Conservation (phyloP, 64 coral and sea anemone species). For the Acropora tenuis region DNA sequence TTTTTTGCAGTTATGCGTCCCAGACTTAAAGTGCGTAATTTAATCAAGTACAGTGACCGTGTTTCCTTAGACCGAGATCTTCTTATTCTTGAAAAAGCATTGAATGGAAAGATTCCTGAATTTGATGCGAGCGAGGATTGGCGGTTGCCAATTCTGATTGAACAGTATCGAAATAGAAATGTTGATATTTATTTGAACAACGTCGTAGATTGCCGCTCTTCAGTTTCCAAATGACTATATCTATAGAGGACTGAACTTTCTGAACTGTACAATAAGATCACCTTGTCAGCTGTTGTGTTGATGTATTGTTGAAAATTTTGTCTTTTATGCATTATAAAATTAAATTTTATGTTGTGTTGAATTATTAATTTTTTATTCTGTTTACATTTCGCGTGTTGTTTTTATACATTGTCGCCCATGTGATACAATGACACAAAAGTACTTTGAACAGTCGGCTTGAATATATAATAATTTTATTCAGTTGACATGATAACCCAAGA, state of each 20-base stretch:
- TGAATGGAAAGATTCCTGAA: constrained; percentile 68
- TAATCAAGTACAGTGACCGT: constrained; percentile 64
- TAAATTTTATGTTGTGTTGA: not conserved
- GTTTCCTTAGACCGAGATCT: constrained; percentile 54
- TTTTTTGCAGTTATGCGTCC: constrained; percentile 72
- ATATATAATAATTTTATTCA: not conserved
- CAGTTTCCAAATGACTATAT: not conserved
- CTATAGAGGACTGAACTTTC: too few relatives aligned
- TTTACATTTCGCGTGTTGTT: not conserved
- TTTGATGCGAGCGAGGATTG: constrained; percentile 66
- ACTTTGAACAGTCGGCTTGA: not conserved
- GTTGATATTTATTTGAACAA: constrained; percentile 22
- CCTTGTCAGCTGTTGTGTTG: not conserved
- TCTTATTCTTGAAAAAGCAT: constrained; percentile 62
- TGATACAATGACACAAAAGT: not conserved
- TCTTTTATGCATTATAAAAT: too few relatives aligned
- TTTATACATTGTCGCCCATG: not conserved
- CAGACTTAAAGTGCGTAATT: constrained; percentile 45
- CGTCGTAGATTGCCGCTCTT: not conserved
- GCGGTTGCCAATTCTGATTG: not conserved
- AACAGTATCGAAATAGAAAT: constrained; percentile 2
- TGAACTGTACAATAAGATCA: not conserved
- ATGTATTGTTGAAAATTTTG: not conserved
- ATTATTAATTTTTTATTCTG: not conserved
- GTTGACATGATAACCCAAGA: not conserved